Conservation (phyloP, 2,888 invertebrate species). For the Papilio elwesi region DNA sequence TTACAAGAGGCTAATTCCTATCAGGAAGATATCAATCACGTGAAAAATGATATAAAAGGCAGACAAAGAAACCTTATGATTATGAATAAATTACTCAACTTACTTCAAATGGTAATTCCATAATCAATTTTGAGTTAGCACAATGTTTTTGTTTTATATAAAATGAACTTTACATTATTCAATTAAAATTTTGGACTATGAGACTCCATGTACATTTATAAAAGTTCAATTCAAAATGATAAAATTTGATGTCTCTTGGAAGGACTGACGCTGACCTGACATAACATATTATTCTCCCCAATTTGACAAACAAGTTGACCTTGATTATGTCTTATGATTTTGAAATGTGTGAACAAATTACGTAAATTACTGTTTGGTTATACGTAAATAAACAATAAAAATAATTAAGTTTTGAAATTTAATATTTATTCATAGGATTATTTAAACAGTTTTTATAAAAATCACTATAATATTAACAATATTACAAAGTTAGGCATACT, state of each 20-base stretch:
- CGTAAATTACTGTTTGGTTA: slow-evolving; percentile 31
- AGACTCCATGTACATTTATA: slow-evolving; percentile 12
- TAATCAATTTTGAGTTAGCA: slow-evolving; percentile 44
- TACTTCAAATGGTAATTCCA: slow-evolving; percentile 77
- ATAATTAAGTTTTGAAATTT: no score
- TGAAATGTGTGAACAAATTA: slow-evolving; percentile 35
- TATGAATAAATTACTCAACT: slow-evolving; percentile 38
- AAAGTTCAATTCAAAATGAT: slow-evolving; percentile 14
- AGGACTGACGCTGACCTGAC: neutral
- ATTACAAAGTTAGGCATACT: no score
- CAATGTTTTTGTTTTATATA: slow-evolving; percentile 1
- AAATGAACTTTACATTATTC: slow-evolving; percentile 23
- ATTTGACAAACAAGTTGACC: slow-evolving; percentile 27
- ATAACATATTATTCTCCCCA: slow-evolving; percentile 11
- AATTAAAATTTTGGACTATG: slow-evolving; percentile 16
- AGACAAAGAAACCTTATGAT: slow-evolving; percentile 60
- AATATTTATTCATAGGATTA: no score
- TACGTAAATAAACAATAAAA: neutral
- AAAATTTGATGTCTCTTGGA: slow-evolving; percentile 18
- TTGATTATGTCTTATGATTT: slow-evolving; percentile 24
- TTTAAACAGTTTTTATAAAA: no score
- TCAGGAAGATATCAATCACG: slow-evolving; percentile 58
- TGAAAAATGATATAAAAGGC: slow-evolving; percentile 64
- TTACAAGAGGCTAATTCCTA: slow-evolving; percentile 13
- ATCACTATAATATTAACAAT: no score